Percentiles rank a stretch among this genome's conserved stretches.
phyloP scores from a whole-genome alignment of 2,888 invertebrate genomes.

The Rhaphigaster nebulosa region DNA sequence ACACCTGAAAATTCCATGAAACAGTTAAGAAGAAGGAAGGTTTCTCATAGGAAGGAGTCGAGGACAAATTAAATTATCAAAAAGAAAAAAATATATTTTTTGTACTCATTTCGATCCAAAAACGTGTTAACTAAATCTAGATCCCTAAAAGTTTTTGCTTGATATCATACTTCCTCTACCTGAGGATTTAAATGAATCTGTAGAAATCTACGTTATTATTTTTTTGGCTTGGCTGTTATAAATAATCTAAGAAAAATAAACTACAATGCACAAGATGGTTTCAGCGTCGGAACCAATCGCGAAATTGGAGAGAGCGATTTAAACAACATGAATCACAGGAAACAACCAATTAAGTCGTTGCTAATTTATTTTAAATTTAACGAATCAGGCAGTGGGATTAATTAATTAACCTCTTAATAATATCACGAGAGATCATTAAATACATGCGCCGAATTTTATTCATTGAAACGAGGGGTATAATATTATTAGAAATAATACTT shows the following conservation, averaged over 20 bases:
- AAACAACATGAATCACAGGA: background rate
- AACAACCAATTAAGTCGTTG: background rate
- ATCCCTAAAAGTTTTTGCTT: background rate
- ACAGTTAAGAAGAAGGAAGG: too few relatives aligned
- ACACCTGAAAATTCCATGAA: too few relatives aligned
- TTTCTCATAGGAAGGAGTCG: too few relatives aligned
- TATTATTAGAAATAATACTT: too few relatives aligned
- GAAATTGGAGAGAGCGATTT: slow-evolving; percentile 21
- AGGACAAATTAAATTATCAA: too few relatives aligned
- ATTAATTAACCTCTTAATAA: background rate
- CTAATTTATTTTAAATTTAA: slow-evolving; percentile 13
- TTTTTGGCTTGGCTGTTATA: background rate
- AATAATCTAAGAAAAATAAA: background rate
- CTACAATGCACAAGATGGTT: background rate
- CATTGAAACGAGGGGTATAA: background rate
- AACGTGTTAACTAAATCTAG: too few relatives aligned
- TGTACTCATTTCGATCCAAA: too few relatives aligned
- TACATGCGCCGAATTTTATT: background rate
- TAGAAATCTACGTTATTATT: background rate
- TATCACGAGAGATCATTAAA: background rate
- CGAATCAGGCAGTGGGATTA: background rate
- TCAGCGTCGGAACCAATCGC: background rate
- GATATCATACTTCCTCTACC: background rate
- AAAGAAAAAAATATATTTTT: too few relatives aligned
- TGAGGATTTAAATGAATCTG: too few relatives aligned